These are phyloP conservation scores for Garrulus glandarius DNA, from an alignment of 2,797 vertebrate genomes.

Conservation along the genomic window DNA sequence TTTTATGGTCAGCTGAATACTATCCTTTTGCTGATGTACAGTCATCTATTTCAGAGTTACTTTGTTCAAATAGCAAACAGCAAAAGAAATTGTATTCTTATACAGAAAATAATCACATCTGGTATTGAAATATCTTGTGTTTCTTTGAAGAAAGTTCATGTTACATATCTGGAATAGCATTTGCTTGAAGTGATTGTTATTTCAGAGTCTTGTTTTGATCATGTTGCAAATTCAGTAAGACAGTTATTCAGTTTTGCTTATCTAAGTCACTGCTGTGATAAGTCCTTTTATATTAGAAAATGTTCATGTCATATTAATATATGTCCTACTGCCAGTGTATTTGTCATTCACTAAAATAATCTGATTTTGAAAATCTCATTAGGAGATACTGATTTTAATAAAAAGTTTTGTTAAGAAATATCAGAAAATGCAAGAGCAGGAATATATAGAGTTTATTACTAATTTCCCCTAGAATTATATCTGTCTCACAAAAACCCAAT, in stretches of 20 bases:
- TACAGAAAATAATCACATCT: not conserved
- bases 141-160: not conserved
- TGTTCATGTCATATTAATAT: conserved; percentile 56
- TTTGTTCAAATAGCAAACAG: conserved; percentile 17
- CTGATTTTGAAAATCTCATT: conserved; percentile 50
- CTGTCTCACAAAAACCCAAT: conserved; percentile 8
- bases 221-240: conserved; percentile 15
- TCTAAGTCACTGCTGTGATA: conserved; percentile 60
- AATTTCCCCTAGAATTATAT: conserved; percentile 33
- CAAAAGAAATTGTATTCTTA: not conserved
- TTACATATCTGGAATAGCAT: not conserved
- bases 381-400: conserved; percentile 29
- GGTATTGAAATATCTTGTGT: not conserved
- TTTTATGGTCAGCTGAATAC: conserved; percentile 3
- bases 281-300: conserved; percentile 50
- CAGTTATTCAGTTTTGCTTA: conserved; percentile 57
- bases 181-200: conserved; percentile 32
- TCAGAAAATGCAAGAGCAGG: not conserved
- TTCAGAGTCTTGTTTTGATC: conserved; percentile 57
- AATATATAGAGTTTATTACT: conserved; percentile 44
- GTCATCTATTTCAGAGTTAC: conserved; percentile 7
- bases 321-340: conserved; percentile 45
- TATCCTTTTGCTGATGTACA: not conserved
- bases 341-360: conserved; percentile 49
- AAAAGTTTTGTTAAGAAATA: conserved; percentile 57